Evolutionary conservation across 2,113 vertebrate species (phyloP).

Genomic region (Crotalus helleri): DNA sequence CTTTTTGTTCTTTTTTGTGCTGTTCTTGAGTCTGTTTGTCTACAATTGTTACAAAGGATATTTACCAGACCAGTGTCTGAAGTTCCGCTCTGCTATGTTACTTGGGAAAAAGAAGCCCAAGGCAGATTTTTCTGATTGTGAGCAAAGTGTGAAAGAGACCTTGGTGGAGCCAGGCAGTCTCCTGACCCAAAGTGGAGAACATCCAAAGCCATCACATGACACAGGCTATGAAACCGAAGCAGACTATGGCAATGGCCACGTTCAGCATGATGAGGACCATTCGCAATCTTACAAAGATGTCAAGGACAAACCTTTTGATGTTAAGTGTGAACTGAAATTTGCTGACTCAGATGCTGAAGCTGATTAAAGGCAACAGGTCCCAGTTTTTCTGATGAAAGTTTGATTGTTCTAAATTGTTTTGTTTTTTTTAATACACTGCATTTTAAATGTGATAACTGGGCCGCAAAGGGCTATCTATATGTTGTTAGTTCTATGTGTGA

Average conservation of each 20-base stretch:
- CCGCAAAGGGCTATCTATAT: slow-evolving; percentile 19
- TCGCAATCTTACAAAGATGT: slow-evolving; percentile 56
- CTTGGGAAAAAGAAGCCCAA: slow-evolving; percentile 80
- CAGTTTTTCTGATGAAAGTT: not conserved
- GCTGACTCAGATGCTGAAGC: slow-evolving; percentile 82
- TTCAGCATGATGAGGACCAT: slow-evolving; percentile 69
- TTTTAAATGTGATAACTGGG: slow-evolving; percentile 23
- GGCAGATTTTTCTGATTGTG: slow-evolving; percentile 81
- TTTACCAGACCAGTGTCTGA: slow-evolving; percentile 86
- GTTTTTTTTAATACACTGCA: not conserved
- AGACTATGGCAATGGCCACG: slow-evolving; percentile 80
- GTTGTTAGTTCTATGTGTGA: slow-evolving; percentile 29
- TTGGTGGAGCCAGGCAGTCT: slow-evolving; percentile 76
- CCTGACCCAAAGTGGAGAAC: slow-evolving; percentile 79
- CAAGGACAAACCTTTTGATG: slow-evolving; percentile 84
- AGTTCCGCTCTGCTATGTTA: slow-evolving; percentile 79
- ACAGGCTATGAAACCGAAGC: slow-evolving; percentile 92
- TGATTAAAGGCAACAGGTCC: slow-evolving; percentile 51
- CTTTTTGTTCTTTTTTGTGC: slow-evolving; percentile 87
- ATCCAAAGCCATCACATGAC: slow-evolving; percentile 78
- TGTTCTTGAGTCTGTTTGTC: slow-evolving; percentile 80
- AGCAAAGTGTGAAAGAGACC: slow-evolving; percentile 83
- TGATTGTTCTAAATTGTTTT: slow-evolving; percentile 5
- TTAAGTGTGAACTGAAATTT: slow-evolving; percentile 88
- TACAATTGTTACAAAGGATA: slow-evolving; percentile 98